phyloP scores from a whole-genome alignment of 1,140 invertebrate species.

The Eumeta japonica region DNA sequence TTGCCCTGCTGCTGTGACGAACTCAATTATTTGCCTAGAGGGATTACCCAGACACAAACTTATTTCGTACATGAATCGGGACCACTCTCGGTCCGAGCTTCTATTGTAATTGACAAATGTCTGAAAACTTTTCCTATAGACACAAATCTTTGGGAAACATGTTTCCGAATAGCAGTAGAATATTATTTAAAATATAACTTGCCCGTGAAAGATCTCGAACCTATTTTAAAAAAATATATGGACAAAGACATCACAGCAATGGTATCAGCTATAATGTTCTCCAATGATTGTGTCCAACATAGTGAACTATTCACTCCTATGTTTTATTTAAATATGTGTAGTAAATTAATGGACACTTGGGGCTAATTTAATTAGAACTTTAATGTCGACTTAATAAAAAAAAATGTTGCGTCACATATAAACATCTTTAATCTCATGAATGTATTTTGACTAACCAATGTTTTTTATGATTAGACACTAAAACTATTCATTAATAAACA shows the following conservation, averaged over 20 bases:
- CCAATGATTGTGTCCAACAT: slow-evolving; percentile 41
- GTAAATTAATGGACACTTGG: slow-evolving; percentile 42
- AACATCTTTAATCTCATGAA: too few relatives aligned
- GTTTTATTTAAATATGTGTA: slow-evolving; percentile 48
- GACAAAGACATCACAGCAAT: slow-evolving; percentile 35
- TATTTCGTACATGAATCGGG: slow-evolving; percentile 7
- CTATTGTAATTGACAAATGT: slow-evolving; percentile 36
- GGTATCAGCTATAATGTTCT: slow-evolving; percentile 44
- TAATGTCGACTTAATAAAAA: too few relatives aligned
- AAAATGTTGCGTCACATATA: too few relatives aligned
- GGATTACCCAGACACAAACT: slow-evolving; percentile 9
- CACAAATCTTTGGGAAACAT: slow-evolving; percentile 37
- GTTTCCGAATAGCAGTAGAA: slow-evolving; percentile 36
- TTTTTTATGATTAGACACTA: too few relatives aligned
- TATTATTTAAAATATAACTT: slow-evolving; percentile 42
- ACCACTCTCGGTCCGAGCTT: slow-evolving; percentile 24
- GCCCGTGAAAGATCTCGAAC: slow-evolving; percentile 30
- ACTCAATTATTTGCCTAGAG: slow-evolving; percentile 25
- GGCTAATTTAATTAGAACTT: slow-evolving; percentile 27
- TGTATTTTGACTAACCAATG: too few relatives aligned
- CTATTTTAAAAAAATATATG: slow-evolving; percentile 41
- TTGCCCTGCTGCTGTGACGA: slow-evolving; percentile 44
- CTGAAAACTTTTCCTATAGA: slow-evolving; percentile 40
- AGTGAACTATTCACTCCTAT: slow-evolving; percentile 38
- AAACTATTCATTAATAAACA: too few relatives aligned